Base-by-base conservation (phyloP, 2,113 vertebrate species). In the Neogobius melanostomus region DNA sequence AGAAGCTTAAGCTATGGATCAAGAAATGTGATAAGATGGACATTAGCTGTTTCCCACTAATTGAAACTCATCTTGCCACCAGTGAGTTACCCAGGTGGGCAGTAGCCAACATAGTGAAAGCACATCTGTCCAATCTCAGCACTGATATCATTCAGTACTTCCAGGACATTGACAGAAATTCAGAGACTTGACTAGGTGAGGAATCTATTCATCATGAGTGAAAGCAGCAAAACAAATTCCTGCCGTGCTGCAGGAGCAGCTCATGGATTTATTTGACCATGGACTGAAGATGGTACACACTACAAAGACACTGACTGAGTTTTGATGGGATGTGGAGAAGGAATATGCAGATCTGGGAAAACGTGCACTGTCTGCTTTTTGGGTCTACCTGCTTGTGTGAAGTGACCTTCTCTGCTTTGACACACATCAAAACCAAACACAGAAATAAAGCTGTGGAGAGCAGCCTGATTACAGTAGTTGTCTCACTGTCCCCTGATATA, bases 91-190 rank as follows among this genome's bases (percentile, higher is more conserved):
- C 3, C 28, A 36, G 28, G 28, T 36, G 4, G 28, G 28, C 28
- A 3, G 28, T 36, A 36, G 28, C 4, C 28, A 36, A 36, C 28
- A 36, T 36, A 36, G 28, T 36, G 28, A 36, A 36, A 36, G 28
- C 28, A 11, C 72, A 71, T 50, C 3, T 75, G 51, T 63, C 72
- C 1, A 56, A 76, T 54, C 74, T 73, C 76, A 59, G 21, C 64
- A 47, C 44, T 69, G 63, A 77, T 45, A 56, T 82, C 61, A 64
- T 7, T 12, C 36, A 43, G 1, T 65, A 74, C 80, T 77, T 82
- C 51, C 82, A 65, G 17, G 52, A 80, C 60, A 74, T 69, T 84
- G 82, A 82, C 63, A 71, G 57, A 46, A 72, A 71, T 45, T 84
- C 70, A 74, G 69, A 82, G 75, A 68, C 57, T 69, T 52, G 69